Base-by-base conservation (phyloP, 2,113 vertebrate genomes). In the Mionectes macconnelli region DNA sequence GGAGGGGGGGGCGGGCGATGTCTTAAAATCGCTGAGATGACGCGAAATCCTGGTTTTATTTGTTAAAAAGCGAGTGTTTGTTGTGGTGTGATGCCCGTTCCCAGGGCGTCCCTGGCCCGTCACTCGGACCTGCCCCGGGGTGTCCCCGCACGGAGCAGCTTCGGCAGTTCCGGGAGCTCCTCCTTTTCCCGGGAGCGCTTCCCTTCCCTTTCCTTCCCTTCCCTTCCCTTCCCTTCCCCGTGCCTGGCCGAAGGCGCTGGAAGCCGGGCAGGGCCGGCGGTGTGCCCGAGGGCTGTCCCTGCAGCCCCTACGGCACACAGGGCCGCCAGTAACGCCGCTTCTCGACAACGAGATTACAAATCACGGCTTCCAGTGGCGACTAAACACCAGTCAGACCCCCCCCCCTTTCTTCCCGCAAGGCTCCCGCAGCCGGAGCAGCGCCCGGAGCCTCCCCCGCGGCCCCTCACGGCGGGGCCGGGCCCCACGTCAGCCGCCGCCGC, bases 1-100 rank as follows among this genome's bases (percentile, higher is more conserved):
- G 5, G 17, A 10, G 2, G 8, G 6, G 1, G 18, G 0, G n/a
- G n/a, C n/a, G n/a, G n/a, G n/a, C n/a, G n/a, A 8, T 53, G 22
- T 9, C 24, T 77, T 42, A 24, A 73, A 73, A 23, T 31, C 24
- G 21, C 44, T 2, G 4, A 49, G 39, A 3, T 28, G 42, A 15
- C 22, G 30, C 24, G 11, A 12, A 62, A 24, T 12, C 23, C 23
- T 75, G 16, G 8, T 14, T 68, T 42, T 47, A 24, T 37, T 45
- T 8, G 7, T 37, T 39, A 21, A 10, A 62, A 45, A 72, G n/a
- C 37, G 12, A 8, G 9, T 52, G 18, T 28, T 35, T 35, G 39
- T n/a, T 4, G 33, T 8, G 39, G 53, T 53, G 24, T 16, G 16
- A 2, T 25, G 53, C 45, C 60, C 18, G 68, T 13, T 67, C 44